Evolutionary conservation across 2,797 vertebrate genomes (phyloP).

Genomic region (Galago senegalensis): DNA sequence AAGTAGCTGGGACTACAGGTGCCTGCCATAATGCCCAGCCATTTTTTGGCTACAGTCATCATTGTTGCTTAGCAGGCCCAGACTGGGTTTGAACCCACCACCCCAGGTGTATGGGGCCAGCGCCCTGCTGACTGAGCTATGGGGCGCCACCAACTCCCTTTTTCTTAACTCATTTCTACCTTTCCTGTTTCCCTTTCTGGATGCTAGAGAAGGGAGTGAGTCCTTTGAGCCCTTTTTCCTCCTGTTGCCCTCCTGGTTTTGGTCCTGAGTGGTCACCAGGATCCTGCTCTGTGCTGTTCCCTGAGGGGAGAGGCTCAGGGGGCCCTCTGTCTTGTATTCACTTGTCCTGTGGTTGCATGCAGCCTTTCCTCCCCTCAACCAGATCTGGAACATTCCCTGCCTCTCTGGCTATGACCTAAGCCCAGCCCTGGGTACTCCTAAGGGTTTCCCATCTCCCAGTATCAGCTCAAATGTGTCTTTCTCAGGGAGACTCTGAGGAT

Average conservation of each 20-base stretch:
- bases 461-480: neutral
- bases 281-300: neutral
- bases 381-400: neutral
- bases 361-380: neutral
- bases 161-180: neutral
- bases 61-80: too few relatives aligned
- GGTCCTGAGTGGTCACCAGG: neutral
- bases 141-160: neutral
- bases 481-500: neutral
- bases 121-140: too few relatives aligned
- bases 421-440: neutral
- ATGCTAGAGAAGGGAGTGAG: neutral
- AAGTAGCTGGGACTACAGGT: too few relatives aligned
- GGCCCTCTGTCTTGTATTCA: neutral
- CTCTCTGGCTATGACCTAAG: neutral
- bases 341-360: neutral
- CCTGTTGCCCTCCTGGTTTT: neutral
- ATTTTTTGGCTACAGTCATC: too few relatives aligned
- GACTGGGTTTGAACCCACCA: too few relatives aligned
- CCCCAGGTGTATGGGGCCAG: too few relatives aligned
- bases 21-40: too few relatives aligned
- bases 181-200: neutral
- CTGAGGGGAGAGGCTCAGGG: neutral
- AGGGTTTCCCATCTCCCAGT: neutral
- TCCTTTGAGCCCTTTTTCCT: neutral